Conservation (phyloP, 2,888 invertebrate species). For the Cosmia pyralina region DNA sequence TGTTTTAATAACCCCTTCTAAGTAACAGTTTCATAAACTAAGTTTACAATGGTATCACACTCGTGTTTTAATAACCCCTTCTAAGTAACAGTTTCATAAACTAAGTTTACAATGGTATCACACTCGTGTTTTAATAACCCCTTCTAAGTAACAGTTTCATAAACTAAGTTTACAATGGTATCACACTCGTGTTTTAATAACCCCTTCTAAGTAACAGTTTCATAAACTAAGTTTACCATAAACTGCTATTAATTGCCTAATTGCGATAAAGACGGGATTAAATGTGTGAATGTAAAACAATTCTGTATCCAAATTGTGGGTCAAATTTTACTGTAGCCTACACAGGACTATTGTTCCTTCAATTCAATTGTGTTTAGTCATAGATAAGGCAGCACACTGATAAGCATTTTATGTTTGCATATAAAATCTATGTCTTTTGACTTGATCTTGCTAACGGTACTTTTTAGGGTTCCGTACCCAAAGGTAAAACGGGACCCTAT, state of each 20-base stretch:
- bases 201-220: background rate
- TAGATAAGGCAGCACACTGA: conserved; percentile 68
- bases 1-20: background rate
- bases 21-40: background rate
- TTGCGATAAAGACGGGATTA: conserved; percentile 6
- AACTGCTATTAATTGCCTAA: background rate
- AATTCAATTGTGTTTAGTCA: conserved; percentile 72
- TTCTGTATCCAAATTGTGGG: conserved; percentile 31
- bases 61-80: background rate
- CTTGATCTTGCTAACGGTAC: conserved; percentile 26
- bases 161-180: background rate
- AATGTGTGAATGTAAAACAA: conserved; percentile 20
- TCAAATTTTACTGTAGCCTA: conserved; percentile 66
- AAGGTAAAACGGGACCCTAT: too few relatives aligned
- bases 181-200: background rate
- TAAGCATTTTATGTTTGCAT: conserved; percentile 69
- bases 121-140: background rate
- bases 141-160: background rate
- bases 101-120: background rate
- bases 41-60: background rate
- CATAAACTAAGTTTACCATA: background rate
- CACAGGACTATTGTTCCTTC: conserved; percentile 73
- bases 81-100: background rate
- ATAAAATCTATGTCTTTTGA: conserved; percentile 17
- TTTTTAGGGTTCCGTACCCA: too few relatives aligned